A percentile compares a stretch with the other conserved stretches of the same genome.
Conservation (phyloP, 1,140 invertebrate genomes). For the Aricia agestis region DNA sequence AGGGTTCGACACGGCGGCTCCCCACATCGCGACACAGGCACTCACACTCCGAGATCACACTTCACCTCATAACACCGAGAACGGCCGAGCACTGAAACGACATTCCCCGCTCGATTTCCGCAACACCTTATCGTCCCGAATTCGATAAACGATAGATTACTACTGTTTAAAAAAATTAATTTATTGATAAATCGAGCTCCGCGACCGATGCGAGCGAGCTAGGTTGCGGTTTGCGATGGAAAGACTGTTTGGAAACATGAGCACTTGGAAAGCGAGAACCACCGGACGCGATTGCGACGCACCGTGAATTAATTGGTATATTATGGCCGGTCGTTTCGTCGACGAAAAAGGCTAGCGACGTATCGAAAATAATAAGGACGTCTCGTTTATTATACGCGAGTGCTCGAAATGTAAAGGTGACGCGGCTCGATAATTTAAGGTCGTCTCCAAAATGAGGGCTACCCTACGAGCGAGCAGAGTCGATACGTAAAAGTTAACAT, state of each 20-base stretch:
- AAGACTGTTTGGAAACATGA: slow-evolving; percentile 61
- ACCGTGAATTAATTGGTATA: slow-evolving; percentile 67
- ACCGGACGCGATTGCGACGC: slow-evolving; percentile 65
- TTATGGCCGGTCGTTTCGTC: slow-evolving; percentile 63
- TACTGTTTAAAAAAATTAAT: slow-evolving; percentile 51
- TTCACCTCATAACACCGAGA: slow-evolving; percentile 61
- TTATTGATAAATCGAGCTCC: slow-evolving; percentile 42
- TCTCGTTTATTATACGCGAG: slow-evolving; percentile 19
- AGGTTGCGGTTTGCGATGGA: slow-evolving; percentile 58
- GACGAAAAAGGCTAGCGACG: slow-evolving; percentile 52
- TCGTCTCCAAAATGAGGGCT: background rate
- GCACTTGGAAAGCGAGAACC: slow-evolving; percentile 63
- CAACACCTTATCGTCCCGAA: slow-evolving; percentile 47
- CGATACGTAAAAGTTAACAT: slow-evolving; percentile 46
- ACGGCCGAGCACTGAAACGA: slow-evolving; percentile 48
- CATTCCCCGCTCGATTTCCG: slow-evolving; percentile 40
- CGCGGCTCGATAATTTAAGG: background rate
- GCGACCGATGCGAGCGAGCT: slow-evolving; percentile 42
- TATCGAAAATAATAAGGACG: slow-evolving; percentile 34
- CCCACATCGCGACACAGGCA: slow-evolving; percentile 60
- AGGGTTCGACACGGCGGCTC: slow-evolving; percentile 67
- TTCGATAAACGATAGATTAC: slow-evolving; percentile 55
- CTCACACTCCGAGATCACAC: slow-evolving; percentile 42
- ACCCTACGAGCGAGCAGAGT: background rate
- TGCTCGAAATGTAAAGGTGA: slow-evolving; percentile 13